These are phyloP conservation scores for Egretta garzetta DNA, from an alignment of 2,113 vertebrate genomes.

Conservation along the genomic window DNA sequence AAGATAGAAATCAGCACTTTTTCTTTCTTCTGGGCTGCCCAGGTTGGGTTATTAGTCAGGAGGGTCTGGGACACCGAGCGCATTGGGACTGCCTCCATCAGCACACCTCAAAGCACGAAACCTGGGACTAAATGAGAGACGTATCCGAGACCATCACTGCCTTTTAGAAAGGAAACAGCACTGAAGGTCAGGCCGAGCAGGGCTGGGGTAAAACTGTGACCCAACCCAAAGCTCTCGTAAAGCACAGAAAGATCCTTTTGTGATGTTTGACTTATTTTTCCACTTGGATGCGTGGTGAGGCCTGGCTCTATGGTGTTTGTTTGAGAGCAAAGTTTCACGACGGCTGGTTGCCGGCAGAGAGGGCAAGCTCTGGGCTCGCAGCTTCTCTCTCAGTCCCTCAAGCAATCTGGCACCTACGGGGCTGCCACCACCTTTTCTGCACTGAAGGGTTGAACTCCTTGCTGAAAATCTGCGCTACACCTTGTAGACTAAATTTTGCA, in stretches of 20 bases:
- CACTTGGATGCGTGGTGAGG: rapidly evolving
- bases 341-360: not conserved
- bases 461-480: constrained; percentile 4
- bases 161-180: not conserved
- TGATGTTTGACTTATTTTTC: not conserved
- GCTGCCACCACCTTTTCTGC: constrained; percentile 3
- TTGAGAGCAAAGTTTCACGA: not conserved
- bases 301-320: not conserved
- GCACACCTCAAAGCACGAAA: not conserved
- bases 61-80: not conserved
- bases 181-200: not conserved
- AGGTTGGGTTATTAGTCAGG: not conserved
- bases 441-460: not conserved
- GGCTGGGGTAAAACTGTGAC: not conserved
- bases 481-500: not conserved
- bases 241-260: not conserved
- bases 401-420: not conserved
- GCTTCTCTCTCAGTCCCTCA: constrained; percentile 25
- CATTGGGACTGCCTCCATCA: rapidly evolving
- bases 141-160: not conserved
- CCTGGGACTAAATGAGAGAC: not conserved
- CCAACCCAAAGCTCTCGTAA: not conserved
- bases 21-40: not conserved
- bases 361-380: constrained; percentile 1
- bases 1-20: not conserved